Conservation (phyloP, 2,888 invertebrate species). For the Caenorhabditis doughertyi region DNA sequence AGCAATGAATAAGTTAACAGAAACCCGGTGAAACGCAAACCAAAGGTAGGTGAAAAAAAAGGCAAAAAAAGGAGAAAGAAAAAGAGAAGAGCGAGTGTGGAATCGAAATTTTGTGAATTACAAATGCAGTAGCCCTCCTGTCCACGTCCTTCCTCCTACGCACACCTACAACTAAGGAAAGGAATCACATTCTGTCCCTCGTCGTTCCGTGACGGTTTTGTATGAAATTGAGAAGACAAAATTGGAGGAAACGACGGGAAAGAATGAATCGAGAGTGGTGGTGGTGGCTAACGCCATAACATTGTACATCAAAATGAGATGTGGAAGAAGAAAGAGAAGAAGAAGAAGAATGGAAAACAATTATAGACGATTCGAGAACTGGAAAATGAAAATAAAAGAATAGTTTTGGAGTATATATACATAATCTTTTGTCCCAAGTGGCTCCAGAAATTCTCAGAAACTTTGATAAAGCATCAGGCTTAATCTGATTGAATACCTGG, state of each 20-base stretch:
- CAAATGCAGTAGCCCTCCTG: conserved; percentile 26
- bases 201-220: conserved; percentile 25
- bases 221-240: conserved; percentile 35
- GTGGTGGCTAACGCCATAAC: conserved; percentile 1
- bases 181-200: conserved; percentile 25
- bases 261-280: background rate
- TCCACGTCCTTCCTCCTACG: conserved; percentile 14
- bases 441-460: background rate
- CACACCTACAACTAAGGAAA: conserved; percentile 7
- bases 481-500: background rate
- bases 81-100: conserved; percentile 26
- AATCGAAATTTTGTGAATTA: conserved; percentile 44
- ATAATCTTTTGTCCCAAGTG: background rate
- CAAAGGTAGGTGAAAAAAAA: conserved; percentile 18
- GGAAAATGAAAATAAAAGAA: background rate
- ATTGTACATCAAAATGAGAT: conserved; percentile 23
- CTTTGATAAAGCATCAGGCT: too few relatives aligned
- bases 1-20: conserved; percentile 13
- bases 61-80: background rate
- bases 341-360: background rate
- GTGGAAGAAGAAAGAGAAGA: too few relatives aligned
- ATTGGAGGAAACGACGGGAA: conserved; percentile 4
- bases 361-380: background rate
- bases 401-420: background rate
- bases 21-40: conserved; percentile 31